Evolutionary conservation across 92 coral and sea anemone species (phyloP).

Genomic region (Epizoanthus rinbou): DNA sequence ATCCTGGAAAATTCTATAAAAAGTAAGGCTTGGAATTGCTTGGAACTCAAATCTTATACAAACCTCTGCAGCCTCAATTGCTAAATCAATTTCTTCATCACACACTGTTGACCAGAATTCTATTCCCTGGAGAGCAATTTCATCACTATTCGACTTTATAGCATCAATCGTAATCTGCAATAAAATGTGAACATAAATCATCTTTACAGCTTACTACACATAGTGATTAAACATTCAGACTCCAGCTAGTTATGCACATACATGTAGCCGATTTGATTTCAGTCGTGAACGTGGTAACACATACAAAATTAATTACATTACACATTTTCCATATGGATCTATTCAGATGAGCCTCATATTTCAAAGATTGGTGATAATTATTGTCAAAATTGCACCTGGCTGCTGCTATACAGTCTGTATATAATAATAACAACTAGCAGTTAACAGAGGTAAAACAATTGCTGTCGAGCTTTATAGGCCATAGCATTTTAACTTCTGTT

Average conservation of each 20-base stretch:
- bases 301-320: too few species aligned
- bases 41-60: background rate
- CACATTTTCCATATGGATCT: too few species aligned
- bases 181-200: background rate
- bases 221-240: background rate
- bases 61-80: conserved; percentile 95
- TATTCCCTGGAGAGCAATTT: conserved; percentile 90
- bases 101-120: conserved; percentile 99
- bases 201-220: background rate
- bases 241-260: background rate
- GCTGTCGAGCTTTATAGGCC: too few species aligned
- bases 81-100: conserved; percentile 98
- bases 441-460: too few species aligned
- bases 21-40: background rate
- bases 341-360: too few species aligned
- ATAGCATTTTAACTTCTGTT: too few species aligned
- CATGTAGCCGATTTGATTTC: background rate
- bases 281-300: too few species aligned
- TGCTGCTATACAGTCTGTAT: too few species aligned
- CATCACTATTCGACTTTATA: conserved; percentile 78
- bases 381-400: too few species aligned
- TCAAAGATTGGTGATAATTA: too few species aligned
- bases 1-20: too few species aligned
- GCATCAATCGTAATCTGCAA: conserved; percentile 85
- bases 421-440: too few species aligned